Evolutionary conservation across 2,113 vertebrate genomes (phyloP).

Genomic region (Cottus gobio): DNA sequence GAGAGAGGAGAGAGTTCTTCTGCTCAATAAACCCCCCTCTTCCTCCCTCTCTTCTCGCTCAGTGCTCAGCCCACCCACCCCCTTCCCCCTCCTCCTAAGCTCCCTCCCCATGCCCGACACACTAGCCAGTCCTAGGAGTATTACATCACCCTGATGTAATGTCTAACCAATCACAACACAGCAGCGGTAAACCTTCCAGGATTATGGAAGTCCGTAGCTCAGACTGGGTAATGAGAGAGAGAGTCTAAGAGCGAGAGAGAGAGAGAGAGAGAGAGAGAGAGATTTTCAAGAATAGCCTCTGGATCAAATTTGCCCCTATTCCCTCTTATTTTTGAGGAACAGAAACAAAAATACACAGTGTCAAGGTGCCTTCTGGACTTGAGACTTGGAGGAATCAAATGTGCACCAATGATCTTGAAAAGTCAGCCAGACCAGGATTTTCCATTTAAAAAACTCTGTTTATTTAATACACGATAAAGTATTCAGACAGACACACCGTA

Average conservation of each 20-base stretch:
- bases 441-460: neutral
- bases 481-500: neutral
- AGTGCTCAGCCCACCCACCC: constrained; percentile 57
- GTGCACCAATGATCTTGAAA: neutral
- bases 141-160: constrained; percentile 95
- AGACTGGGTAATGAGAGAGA: constrained; percentile 87
- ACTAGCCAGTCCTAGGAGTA: constrained; percentile 87
- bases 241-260: constrained; percentile 61
- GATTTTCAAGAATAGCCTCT: constrained; percentile 77
- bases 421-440: constrained; percentile 6
- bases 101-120: constrained; percentile 82
- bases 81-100: constrained; percentile 43
- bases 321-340: constrained; percentile 65
- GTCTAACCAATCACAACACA: constrained; percentile 87
- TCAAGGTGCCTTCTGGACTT: constrained; percentile 57
- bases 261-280: constrained; percentile 42
- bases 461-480: neutral
- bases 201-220: constrained; percentile 85
- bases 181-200: constrained; percentile 86
- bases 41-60: constrained; percentile 42
- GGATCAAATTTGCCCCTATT: constrained; percentile 76
- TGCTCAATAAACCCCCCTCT: constrained; percentile 60
- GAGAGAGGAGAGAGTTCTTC: constrained; percentile 63
- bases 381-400: constrained; percentile 24
- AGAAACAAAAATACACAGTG: constrained; percentile 61